Conservation (phyloP, 2,797 vertebrate genomes). For the Loris lydekkerianus region DNA sequence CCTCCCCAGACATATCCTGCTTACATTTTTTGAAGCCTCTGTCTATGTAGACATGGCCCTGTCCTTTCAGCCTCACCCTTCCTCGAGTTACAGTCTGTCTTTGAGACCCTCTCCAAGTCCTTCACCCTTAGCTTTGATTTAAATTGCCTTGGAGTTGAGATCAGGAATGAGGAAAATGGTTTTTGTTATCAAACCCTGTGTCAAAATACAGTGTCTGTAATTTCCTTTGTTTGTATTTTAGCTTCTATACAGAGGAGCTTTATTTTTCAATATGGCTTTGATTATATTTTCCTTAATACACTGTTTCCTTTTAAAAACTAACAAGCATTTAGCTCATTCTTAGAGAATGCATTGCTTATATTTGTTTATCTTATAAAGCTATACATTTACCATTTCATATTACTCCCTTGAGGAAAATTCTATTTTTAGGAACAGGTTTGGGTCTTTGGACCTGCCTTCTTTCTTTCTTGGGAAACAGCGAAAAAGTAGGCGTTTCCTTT, state of each 20-base stretch:
- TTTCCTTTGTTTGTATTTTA: slow-evolving; percentile 8
- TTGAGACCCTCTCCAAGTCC: neutral
- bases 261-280: slow-evolving; percentile 53
- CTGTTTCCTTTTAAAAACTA: neutral
- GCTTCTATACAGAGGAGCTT: neutral
- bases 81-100: neutral
- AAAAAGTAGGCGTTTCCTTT: neutral
- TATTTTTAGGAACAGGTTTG: slow-evolving; percentile 38
- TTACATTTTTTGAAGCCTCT: neutral
- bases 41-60: neutral
- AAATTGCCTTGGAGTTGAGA: neutral
- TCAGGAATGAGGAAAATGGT: neutral
- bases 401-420: slow-evolving; percentile 22
- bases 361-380: slow-evolving; percentile 4
- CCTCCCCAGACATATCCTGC: neutral
- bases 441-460: neutral
- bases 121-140: neutral
- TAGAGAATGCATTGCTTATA: neutral
- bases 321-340: neutral
- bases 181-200: slow-evolving; percentile 42
- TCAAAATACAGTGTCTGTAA: neutral
- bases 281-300: neutral
- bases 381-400: neutral
- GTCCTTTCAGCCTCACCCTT: neutral
- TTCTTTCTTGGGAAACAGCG: neutral